phyloP scores from a whole-genome alignment of 2,888 invertebrate species.

The Saturnia japonica region DNA sequence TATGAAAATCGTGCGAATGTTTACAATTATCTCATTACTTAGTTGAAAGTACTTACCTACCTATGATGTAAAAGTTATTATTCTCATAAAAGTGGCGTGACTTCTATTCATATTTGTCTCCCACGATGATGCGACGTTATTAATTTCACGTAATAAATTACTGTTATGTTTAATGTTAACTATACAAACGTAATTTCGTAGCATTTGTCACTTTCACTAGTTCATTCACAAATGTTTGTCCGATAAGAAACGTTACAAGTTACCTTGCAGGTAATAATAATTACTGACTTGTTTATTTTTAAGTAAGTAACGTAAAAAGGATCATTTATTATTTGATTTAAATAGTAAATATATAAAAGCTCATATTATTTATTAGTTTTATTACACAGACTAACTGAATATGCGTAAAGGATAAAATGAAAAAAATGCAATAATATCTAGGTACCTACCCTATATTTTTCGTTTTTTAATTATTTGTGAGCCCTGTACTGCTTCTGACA shows the following conservation, averaged over 20 bases:
- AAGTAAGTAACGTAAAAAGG: neutral
- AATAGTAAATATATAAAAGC: neutral
- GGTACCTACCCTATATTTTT: too few relatives aligned
- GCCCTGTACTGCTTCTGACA: too few relatives aligned
- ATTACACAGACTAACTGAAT: neutral
- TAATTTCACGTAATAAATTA: conserved; percentile 59
- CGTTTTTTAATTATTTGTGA: too few relatives aligned
- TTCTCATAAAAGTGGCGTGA: conserved; percentile 60
- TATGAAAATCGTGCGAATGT: conserved; percentile 17
- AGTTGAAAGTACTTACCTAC: conserved; percentile 72
- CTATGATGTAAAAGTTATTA: conserved; percentile 56
- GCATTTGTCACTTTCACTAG: conserved; percentile 48
- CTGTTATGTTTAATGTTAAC: conserved; percentile 49
- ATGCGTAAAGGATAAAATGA: too few relatives aligned
- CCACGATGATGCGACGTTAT: conserved; percentile 65
- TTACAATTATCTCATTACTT: conserved; percentile 18
- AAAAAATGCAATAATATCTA: too few relatives aligned
- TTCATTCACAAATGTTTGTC: conserved; percentile 20
- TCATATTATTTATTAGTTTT: too few relatives aligned
- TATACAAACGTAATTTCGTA: conserved; percentile 36
- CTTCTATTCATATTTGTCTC: conserved; percentile 70
- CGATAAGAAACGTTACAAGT: neutral
- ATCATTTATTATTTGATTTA: neutral
- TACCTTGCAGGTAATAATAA: neutral
- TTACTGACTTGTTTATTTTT: neutral